Base-by-base conservation (phyloP, 2,888 invertebrate genomes). In the Nemoura dubitans region DNA sequence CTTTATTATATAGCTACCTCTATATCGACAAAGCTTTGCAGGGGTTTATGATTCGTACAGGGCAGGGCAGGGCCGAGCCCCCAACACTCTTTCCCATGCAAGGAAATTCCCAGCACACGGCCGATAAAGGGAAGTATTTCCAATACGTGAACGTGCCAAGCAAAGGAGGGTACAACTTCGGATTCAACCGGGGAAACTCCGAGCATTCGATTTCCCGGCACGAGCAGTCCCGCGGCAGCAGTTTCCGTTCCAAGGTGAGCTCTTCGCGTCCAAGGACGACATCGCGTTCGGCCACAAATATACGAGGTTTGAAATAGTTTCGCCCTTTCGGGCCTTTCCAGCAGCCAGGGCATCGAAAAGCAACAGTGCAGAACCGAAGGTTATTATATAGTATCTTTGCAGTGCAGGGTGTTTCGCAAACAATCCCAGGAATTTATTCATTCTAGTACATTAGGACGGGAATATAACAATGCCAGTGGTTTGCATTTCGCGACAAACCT, bases 61-160 rank as follows among this genome's bases (percentile, higher is more conserved):
- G 78, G 7, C 27, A 21, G 78, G 78, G 5, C 1, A 2, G 78
- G 2, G 26, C 27, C 28, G 78, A 26, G 78, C 78, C n/a, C 0
- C 26, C 78, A 10, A 26, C 26, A 26, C 78, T 21, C 7, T 21
- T 26, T n/a, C 7, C 78, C 27, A 21, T 26, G 26, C 26, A n/a
- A 26, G 43, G 16, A 21, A 42, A 21, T 7, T n/a, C 42, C 85
- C 86, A 80, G 29, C 16, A 6, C 29, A 7, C 81, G 2, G 30
- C 29, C 7, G 78, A 26, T 30, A 30, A 76, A 30, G 85, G n/a
- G 16, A 77, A 42, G 21, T 90, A 89, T 87, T 91, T 90, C 89
- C 90, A 90, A 88, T 91, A 91, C 88, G 90, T 90, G 25, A 90
- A 90, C 87, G 91, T 91, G 1, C 91, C 91, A 21, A 89, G 89